A percentile compares a stretch with the other conserved stretches of the same genome.
Conservation (phyloP, 2,888 invertebrate genomes). For the Thysanoteuthis rhombus region DNA sequence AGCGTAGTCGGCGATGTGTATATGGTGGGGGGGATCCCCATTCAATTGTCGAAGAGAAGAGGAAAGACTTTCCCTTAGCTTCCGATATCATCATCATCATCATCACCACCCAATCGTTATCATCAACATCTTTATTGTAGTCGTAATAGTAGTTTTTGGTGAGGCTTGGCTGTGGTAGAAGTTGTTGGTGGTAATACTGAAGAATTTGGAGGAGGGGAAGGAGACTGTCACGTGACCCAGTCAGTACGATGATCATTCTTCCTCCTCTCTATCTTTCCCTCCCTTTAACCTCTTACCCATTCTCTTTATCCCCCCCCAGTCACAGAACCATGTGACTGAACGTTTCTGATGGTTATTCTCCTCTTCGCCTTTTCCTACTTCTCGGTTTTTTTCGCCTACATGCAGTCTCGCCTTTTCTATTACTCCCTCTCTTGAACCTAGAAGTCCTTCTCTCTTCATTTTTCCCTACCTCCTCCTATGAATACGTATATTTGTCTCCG, state of each 20-base stretch:
- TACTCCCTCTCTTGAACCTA: neutral
- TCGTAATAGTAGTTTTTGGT: conserved; percentile 12
- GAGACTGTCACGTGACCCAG: conserved; percentile 12
- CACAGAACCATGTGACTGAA: neutral
- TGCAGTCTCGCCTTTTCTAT: neutral
- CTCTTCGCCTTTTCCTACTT: neutral
- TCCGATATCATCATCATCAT: neutral
- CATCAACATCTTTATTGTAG: neutral
- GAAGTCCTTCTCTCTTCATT: neutral
- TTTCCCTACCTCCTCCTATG: neutral
- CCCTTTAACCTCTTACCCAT: neutral
- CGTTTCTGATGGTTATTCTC: neutral
- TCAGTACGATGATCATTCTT: neutral
- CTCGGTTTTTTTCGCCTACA: neutral
- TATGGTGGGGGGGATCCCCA: neutral
- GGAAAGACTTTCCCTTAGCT: neutral
- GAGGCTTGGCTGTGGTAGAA: neutral
- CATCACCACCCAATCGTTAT: neutral
- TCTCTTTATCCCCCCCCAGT: neutral
- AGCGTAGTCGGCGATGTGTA: too few relatives aligned
- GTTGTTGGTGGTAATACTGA: neutral
- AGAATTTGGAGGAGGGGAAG: neutral
- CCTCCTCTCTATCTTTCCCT: neutral
- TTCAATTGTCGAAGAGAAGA: neutral
- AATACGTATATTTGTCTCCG: neutral